Conservation (phyloP, 2,113 vertebrate species). For the Hemibagrus wyckioides region DNA sequence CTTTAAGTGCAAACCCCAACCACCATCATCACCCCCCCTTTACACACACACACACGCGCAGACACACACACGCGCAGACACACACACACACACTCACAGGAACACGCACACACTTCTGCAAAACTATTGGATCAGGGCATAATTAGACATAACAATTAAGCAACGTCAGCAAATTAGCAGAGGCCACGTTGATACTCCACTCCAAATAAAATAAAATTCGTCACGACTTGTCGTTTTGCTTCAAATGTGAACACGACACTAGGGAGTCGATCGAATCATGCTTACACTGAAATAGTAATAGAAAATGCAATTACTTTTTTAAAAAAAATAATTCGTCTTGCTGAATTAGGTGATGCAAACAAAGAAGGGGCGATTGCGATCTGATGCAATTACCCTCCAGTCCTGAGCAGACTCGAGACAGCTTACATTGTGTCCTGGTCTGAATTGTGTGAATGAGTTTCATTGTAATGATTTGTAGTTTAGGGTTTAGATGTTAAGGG, state of each 20-base stretch:
- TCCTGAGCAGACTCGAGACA: slow-evolving; percentile 6
- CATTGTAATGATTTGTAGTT: slow-evolving; percentile 25
- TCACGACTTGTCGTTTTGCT: slow-evolving; percentile 76
- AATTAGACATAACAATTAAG: slow-evolving; percentile 95
- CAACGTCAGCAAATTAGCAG: slow-evolving; percentile 84
- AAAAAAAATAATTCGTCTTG: slow-evolving; percentile 61
- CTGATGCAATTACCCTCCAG: slow-evolving; percentile 35
- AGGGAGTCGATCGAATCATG: slow-evolving; percentile 90
- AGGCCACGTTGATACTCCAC: slow-evolving; percentile 62
- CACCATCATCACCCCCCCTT: slow-evolving; percentile 81
- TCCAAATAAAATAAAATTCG: slow-evolving; percentile 63
- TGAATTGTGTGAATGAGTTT: slow-evolving; percentile 34
- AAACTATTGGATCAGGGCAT: slow-evolving; percentile 61
- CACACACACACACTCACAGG: slow-evolving; percentile 80
- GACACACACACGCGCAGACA: slow-evolving; percentile 80
- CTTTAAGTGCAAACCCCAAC: slow-evolving; percentile 80
- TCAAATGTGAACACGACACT: slow-evolving; percentile 74
- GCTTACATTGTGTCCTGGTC: neutral
- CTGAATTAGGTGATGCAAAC: slow-evolving; percentile 72
- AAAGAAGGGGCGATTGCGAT: slow-evolving; percentile 65
- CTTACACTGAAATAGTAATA: slow-evolving; percentile 86
- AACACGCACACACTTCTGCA: slow-evolving; percentile 62
- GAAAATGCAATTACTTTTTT: slow-evolving; percentile 85
- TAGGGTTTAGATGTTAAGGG: slow-evolving; percentile 23
- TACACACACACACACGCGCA: slow-evolving; percentile 57